Base-by-base conservation (phyloP, 2,113 vertebrate species). In the Zosterops lateralis region DNA sequence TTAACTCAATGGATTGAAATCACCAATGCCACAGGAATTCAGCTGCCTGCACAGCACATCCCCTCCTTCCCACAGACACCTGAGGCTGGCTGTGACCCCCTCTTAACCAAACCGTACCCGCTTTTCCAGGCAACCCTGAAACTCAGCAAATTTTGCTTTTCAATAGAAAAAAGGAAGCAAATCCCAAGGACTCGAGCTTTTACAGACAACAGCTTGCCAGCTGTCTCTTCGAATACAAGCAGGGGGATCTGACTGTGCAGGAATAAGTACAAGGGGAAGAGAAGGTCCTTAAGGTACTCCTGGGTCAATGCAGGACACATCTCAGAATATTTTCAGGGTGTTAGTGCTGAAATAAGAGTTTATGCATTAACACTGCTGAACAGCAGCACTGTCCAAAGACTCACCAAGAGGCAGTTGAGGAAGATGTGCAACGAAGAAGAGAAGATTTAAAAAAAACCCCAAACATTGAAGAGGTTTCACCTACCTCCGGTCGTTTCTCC, bases 401-500 rank as follows among this genome's bases (percentile, higher is more conserved):
- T 54, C 18, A 66, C 28, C n/a, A 24, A 0, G 8, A 68, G 22
- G 17, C 14, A 13, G 29, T 0, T 31, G 5, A 42, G 28, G 22
- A 25, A 18, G 9, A 11, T 25, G 1, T 7, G 17, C 1, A 54
- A 8, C 0, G 1, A 53, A 58, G 62, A 45, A 34, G 21, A 68
- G 12, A 34, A 82, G 62, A 24, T 20, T 26, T 14, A 17, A 44
- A 53, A 45, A 50, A 38, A n/a, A 8, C 1, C 3, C 17, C 12
- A 2, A 10, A 4, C 4, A 14, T 9, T 48, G 6, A 26, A 2
- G 22, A 25, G 6, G 34, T 66, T 73, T 67, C 70, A 70, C 97
- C 96, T 98, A 99, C 99, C 99, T 98, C 64, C 99, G 98, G 92
- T 99, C 99, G 17, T 98, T 99, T 91, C 98, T 98, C 85, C 98